These are phyloP conservation scores for Lacanobia oleracea DNA, from an alignment of 2,888 invertebrate genomes.

Conservation along the genomic window DNA sequence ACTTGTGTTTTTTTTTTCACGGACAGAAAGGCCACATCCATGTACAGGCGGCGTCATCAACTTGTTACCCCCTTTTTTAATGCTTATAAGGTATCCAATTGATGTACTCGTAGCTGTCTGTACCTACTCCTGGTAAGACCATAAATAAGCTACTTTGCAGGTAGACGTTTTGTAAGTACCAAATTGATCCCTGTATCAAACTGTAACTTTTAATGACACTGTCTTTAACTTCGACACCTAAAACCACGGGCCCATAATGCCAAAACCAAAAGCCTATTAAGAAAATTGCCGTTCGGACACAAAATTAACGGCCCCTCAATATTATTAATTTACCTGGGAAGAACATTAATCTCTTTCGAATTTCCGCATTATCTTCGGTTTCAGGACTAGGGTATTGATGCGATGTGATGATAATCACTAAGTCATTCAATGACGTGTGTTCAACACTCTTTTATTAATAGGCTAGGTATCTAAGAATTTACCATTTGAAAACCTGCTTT, in stretches of 20 bases:
- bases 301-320: slow-evolving; percentile 67
- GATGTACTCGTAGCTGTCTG: not conserved
- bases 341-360: slow-evolving; percentile 70
- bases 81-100: not conserved
- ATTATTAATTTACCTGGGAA: slow-evolving; percentile 69
- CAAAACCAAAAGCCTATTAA: slow-evolving; percentile 59
- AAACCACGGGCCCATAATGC: slow-evolving; percentile 46
- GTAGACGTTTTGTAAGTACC: not conserved
- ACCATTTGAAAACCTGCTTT: not conserved
- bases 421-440: too few relatives aligned
- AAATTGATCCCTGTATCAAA: slow-evolving; percentile 34
- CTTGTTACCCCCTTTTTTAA: not conserved
- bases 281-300: slow-evolving; percentile 59
- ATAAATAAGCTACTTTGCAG: slow-evolving; percentile 12
- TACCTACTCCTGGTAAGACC: not conserved
- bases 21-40: not conserved
- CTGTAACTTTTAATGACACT: slow-evolving; percentile 48
- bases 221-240: slow-evolving; percentile 48
- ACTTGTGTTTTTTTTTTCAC: not conserved
- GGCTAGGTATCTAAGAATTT: not conserved
- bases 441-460: slow-evolving; percentile 2
- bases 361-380: slow-evolving; percentile 60
- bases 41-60: not conserved
- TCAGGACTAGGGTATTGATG: slow-evolving; percentile 46
- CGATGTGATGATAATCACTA: slow-evolving; percentile 47